Percentiles rank a stretch among this genome's conserved stretches.
phyloP scores from a whole-genome alignment of 2,113 vertebrate genomes.

The Ictalurus punctatus region DNA sequence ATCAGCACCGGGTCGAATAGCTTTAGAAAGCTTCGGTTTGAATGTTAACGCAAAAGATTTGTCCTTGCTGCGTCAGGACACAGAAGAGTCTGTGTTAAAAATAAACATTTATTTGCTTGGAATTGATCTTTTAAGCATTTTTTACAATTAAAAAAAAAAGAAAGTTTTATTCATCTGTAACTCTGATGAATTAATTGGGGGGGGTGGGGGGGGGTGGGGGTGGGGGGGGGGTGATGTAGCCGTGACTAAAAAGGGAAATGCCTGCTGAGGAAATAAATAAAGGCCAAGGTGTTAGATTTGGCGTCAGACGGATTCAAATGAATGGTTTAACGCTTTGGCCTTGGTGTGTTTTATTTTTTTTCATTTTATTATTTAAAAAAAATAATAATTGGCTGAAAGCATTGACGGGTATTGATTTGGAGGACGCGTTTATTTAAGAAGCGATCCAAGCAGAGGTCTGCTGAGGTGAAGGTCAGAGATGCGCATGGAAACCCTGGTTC shows the following conservation, averaged over 20 bases:
- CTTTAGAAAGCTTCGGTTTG: background rate
- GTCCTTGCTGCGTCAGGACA: background rate
- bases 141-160: too few species aligned
- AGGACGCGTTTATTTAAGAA: background rate
- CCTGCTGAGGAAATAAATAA: background rate
- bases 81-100: background rate
- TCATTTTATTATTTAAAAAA: too few species aligned
- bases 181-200: background rate
- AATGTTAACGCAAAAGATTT: background rate
- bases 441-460: background rate
- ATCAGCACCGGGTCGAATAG: background rate
- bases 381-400: background rate
- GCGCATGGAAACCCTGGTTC: background rate
- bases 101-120: background rate
- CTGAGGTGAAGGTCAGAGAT: background rate
- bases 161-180: background rate
- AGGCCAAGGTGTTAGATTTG: background rate
- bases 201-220: rapidly evolving
- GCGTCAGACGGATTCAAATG: background rate
- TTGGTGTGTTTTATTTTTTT: background rate
- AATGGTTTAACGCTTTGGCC: background rate
- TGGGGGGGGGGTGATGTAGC: background rate
- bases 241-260: background rate
- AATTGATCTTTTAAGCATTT: background rate
- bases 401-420: background rate